Evolutionary conservation across 1,140 invertebrate species (phyloP), one percentile per base, ranked within the genome.

Genomic region (Ceratosolen fusciceps): DNA sequence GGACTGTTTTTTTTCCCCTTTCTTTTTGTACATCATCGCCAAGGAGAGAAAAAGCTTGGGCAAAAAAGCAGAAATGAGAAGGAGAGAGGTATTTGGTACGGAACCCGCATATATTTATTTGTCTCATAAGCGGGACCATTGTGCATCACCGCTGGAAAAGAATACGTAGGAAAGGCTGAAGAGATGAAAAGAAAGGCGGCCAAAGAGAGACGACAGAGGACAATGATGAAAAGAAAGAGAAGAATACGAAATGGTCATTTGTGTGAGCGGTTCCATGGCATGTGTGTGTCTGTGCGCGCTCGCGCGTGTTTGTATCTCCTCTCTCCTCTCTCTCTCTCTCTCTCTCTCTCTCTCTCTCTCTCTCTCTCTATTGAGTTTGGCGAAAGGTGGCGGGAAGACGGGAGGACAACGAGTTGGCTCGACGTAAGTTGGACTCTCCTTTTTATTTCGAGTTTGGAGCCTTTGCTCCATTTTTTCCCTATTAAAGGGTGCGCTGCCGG

Each of bases 161-260:
- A 77, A 77, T 70, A 31, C 75, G 37, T 70, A 77, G 75, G 68
- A 52, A 78, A 54, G 39, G 49, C 10, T 34, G 26, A n/a, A n/a
- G 52, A 77, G 65, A 71, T 77, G 65, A 77, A 77, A 77, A 71
- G 65, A 77, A 77, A 71, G 65, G 75, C 47, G 16, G 34, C 0
- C 4, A 47, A 24, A 62, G 56, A 60, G 72, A 74, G 39, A 47
- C 14, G 47, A n/a, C n/a, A n/a, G n/a, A n/a, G n/a, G 37, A 65
- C 62, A 39, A n/a, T 24, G 19, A n/a, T n/a, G n/a, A 24, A 37
- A 43, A 49, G 14, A 58, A 56, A 62, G 60, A 71, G 67, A 78
- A 47, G 47, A 70, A 34, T 58, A 54, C 52, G 74, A 77, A 68
- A 77, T 49, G 49, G 56, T 52, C 54, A 77, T 77, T 77, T 72